Evolutionary conservation across 2,888 invertebrate species (phyloP).

Genomic region (Nudaria mundana): DNA sequence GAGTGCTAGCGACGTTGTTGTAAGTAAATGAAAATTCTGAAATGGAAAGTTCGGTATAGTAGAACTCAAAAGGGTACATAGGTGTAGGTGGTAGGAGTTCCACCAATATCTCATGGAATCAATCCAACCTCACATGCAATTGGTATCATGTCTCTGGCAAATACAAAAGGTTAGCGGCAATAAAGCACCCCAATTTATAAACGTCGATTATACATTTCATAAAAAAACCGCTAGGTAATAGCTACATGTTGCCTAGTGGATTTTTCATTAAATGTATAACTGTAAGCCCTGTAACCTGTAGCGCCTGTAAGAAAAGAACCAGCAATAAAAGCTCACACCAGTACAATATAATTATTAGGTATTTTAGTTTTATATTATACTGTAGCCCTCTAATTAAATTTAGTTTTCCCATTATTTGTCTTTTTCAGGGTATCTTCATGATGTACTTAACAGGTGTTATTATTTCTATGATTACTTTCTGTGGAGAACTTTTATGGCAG

Average conservation of each 20-base stretch:
- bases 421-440: conserved; percentile 61
- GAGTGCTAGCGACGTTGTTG: conserved; percentile 52
- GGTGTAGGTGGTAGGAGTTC: background rate
- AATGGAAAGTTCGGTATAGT: background rate
- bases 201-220: too few species aligned
- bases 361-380: background rate
- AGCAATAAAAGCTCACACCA: too few species aligned
- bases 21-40: conserved; percentile 26
- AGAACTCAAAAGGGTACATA: background rate
- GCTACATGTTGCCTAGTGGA: too few species aligned
- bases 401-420: background rate
- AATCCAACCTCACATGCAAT: too few species aligned
- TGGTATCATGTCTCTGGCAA: background rate
- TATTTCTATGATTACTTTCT: conserved; percentile 39
- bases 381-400: too few species aligned
- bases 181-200: too few species aligned
- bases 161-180: background rate
- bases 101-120: too few species aligned
- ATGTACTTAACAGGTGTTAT: conserved; percentile 47
- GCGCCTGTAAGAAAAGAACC: too few species aligned
- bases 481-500: conserved; percentile 37
- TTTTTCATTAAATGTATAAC: too few species aligned
- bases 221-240: too few species aligned
- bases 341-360: background rate
- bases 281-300: too few species aligned